Evolutionary conservation across 2,797 vertebrate genomes (phyloP).

Genomic region (Rhinichthys osculus): DNA sequence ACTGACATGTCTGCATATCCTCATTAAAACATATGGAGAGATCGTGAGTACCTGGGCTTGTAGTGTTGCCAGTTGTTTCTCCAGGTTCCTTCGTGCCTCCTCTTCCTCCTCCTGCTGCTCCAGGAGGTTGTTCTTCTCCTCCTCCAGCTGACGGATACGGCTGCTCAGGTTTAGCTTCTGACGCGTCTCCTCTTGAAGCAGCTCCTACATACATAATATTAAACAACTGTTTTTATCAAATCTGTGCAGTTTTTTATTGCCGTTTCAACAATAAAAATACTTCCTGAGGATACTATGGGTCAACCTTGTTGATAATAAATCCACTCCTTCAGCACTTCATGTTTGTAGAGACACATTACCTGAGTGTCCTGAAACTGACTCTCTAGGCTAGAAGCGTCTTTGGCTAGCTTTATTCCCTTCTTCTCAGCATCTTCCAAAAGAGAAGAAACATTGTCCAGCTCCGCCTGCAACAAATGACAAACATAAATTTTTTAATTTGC

Average conservation of each 20-base stretch:
- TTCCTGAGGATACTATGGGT: neutral
- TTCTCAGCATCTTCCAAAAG: conserved; percentile 95
- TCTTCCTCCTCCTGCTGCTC: conserved; percentile 99
- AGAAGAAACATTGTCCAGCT: conserved; percentile 89
- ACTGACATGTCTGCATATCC: neutral
- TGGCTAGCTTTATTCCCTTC: conserved; percentile 92
- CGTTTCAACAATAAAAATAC: neutral
- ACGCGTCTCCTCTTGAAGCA: conserved; percentile 96
- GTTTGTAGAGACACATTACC: conserved; percentile 69
- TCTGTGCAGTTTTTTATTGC: neutral
- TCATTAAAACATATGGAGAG: neutral
- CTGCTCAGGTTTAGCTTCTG: conserved; percentile 96
- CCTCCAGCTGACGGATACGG: conserved; percentile 93
- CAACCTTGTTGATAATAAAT: neutral
- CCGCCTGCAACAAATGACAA: conserved; percentile 75
- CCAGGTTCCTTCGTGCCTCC: conserved; percentile 89
- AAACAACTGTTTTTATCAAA: conserved; percentile 14
- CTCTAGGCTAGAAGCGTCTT: conserved; percentile 89
- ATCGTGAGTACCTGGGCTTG: conserved; percentile 85
- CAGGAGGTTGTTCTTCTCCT: conserved; percentile 90
- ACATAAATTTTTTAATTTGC: neutral
- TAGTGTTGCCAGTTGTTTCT: conserved; percentile 89
- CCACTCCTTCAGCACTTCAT: neutral
- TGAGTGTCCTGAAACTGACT: conserved; percentile 96
- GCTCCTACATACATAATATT: conserved; percentile 79